Evolutionary conservation across 2,113 vertebrate species (phyloP).

Genomic region (Aix galericulata): DNA sequence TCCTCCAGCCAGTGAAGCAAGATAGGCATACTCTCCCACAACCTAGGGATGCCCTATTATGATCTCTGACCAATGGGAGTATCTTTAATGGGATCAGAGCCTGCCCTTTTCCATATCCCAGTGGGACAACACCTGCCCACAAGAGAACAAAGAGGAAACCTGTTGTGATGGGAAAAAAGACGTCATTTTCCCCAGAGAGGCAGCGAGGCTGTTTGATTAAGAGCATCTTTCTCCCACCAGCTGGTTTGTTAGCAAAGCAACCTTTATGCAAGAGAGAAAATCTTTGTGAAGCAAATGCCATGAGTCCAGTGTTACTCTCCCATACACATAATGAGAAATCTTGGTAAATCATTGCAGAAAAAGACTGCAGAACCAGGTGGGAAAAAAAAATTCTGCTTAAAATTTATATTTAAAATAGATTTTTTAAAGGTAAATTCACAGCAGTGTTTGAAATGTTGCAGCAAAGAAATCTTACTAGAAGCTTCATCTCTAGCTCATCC

Average conservation of each 20-base stretch:
- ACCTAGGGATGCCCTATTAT: constrained; percentile 45
- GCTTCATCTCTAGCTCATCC: not conserved
- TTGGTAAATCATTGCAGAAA: not conserved
- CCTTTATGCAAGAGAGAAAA: constrained; percentile 23
- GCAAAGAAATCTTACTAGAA: not conserved
- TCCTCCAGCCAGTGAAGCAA: constrained; percentile 62
- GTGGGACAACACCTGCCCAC: constrained; percentile 58
- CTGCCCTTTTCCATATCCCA: constrained; percentile 61
- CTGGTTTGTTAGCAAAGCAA: constrained; percentile 21
- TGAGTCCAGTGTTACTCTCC: not conserved
- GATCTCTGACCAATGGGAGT: constrained; percentile 19
- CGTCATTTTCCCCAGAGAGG: constrained; percentile 22
- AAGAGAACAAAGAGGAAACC: constrained; percentile 58
- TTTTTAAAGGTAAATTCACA: not conserved
- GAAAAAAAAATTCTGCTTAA: not conserved
- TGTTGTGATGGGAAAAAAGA: constrained; percentile 53
- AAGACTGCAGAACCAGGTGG: not conserved
- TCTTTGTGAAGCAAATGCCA: not conserved
- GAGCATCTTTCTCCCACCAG: constrained; percentile 41
- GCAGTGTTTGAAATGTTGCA: not conserved
- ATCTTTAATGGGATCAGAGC: constrained; percentile 54
- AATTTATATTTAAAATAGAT: rapidly evolving
- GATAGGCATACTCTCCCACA: constrained; percentile 55
- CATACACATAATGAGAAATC: not conserved
- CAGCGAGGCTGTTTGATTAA: not conserved